Percentiles rank a stretch among this genome's conserved stretches.
These are phyloP conservation scores for Girardia tigrina DNA, from an alignment of 2,888 invertebrate genomes.

Conservation along the genomic window DNA sequence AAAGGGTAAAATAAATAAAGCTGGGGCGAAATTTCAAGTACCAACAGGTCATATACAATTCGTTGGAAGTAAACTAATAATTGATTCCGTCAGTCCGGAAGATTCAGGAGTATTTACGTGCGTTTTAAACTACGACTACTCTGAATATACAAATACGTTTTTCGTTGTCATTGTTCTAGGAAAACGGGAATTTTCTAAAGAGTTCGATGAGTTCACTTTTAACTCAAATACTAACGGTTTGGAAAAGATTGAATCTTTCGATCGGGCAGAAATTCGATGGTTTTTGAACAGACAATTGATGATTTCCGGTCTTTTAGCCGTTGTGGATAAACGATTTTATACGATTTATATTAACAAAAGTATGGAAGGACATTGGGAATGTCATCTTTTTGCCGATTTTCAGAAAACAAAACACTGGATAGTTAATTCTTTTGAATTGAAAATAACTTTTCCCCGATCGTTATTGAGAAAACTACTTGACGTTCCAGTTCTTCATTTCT, in stretches of 20 bases:
- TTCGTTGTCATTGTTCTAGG: neutral
- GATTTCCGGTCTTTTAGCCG: neutral
- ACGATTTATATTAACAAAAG: neutral
- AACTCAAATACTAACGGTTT: neutral
- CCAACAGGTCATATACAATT: neutral
- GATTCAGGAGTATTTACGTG: constrained; percentile 6
- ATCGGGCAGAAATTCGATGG: neutral
- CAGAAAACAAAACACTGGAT: neutral
- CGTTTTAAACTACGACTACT: neutral
- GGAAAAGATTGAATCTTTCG: neutral
- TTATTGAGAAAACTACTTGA: neutral
- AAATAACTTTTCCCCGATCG: neutral
- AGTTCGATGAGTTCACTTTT: neutral
- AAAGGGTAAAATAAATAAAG: neutral
- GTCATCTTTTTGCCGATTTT: neutral
- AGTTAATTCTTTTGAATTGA: constrained; percentile 1
- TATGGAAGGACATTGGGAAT: constrained; percentile 1
- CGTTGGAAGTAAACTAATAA: neutral
- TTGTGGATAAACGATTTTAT: neutral
- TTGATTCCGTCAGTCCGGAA: neutral
- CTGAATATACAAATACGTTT: neutral
- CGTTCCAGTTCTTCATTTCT: neutral
- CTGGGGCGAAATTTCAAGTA: neutral
- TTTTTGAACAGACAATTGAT: constrained; percentile 5
- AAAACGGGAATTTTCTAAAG: neutral